Percentiles rank a stretch among this genome's conserved stretches.
phyloP scores from a whole-genome alignment of 1,140 invertebrate genomes.

The Mactra quadrangularis region DNA sequence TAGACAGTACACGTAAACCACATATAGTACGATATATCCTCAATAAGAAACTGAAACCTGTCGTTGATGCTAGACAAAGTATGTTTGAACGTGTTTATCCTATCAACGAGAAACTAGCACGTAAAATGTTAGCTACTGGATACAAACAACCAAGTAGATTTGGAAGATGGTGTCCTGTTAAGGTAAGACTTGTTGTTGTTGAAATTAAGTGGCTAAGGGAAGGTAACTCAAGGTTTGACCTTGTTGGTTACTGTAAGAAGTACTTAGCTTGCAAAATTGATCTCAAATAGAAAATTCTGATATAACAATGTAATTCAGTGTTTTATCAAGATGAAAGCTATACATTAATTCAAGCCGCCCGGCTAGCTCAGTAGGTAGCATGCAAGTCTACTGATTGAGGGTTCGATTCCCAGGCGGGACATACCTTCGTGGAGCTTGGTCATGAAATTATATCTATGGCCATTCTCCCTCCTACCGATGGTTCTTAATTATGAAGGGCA shows the following conservation, averaged over 20 bases:
- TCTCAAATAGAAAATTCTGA: background rate
- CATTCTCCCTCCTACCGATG: no score
- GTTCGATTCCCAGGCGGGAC: no score
- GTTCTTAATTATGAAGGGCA: no score
- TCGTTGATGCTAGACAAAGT: constrained; percentile 78
- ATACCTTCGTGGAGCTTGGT: no score
- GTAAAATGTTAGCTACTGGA: constrained; percentile 80
- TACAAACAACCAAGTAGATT: constrained; percentile 83
- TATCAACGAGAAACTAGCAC: constrained; percentile 78
- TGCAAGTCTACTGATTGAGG: no score
- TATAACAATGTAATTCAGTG: background rate
- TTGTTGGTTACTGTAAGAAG: background rate
- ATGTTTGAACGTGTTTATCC: constrained; percentile 83
- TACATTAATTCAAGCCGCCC: no score
- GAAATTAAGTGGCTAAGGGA: background rate
- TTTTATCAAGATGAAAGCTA: background rate
- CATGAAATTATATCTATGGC: no score
- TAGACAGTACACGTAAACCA: constrained; percentile 80
- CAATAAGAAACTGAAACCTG: constrained; percentile 80
- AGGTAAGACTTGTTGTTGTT: constrained; percentile 69
- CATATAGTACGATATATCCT: constrained; percentile 82
- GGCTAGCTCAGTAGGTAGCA: no score
- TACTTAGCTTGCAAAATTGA: background rate
- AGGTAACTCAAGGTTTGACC: background rate
- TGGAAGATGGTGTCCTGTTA: constrained; percentile 83